phyloP scores from a whole-genome alignment of 2,888 invertebrate species.

The Pyrrhosoma nymphula region DNA sequence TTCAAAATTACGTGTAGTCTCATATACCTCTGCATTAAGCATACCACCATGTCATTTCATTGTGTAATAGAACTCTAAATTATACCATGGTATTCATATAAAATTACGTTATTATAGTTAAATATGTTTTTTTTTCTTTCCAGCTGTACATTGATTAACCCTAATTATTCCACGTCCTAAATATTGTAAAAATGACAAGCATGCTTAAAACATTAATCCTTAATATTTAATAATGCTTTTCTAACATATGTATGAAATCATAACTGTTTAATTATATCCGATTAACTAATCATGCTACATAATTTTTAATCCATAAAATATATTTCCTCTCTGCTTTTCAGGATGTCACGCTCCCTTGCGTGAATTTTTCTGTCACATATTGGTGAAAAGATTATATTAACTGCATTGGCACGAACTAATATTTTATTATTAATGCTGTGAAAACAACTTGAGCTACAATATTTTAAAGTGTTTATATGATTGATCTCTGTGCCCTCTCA shows the following conservation, averaged over 20 bases:
- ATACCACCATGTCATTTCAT: constrained; percentile 6
- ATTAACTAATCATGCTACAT: neutral
- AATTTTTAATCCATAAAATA: neutral
- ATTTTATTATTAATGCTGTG: neutral
- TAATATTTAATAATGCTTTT: neutral
- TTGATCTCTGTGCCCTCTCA: neutral
- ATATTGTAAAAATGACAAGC: neutral
- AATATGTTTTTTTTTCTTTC: neutral
- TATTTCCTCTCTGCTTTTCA: constrained; percentile 20
- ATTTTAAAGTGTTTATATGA: neutral
- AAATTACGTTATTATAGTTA: neutral
- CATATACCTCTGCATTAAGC: too few species aligned
- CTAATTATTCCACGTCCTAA: neutral
- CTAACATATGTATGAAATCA: neutral
- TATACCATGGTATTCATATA: neutral
- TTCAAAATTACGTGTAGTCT: too few species aligned
- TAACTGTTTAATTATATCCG: neutral
- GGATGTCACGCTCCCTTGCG: neutral
- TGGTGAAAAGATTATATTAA: neutral
- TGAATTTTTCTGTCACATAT: neutral
- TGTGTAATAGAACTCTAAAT: neutral
- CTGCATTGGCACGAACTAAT: constrained; percentile 24
- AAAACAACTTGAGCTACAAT: neutral
- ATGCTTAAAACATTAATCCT: neutral
- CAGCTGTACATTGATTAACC: neutral